Evolutionary conservation across 2,888 invertebrate genomes (phyloP), one percentile per base, ranked within the genome.

Genomic region (Crematogaster levior): DNA sequence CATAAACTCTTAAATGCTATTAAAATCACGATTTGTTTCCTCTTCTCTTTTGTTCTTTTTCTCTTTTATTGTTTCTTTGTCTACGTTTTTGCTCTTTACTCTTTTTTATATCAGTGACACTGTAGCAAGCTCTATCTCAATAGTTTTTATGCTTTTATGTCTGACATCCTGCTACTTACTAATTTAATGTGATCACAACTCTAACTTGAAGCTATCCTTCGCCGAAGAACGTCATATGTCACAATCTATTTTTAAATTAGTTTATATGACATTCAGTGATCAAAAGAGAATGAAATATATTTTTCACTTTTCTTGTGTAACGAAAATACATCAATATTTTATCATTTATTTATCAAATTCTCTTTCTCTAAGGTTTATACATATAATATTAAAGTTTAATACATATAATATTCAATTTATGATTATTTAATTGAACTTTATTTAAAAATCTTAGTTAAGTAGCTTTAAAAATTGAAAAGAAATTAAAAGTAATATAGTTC

Each of bases 1-100:
- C 27, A 58, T 63, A 82, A 80, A 81, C 7, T 79, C 15, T 74
- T 70, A 46, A 79, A 61, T 79, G 27, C 58, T 27, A 24, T 81
- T 81, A 56, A 84, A 74, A 40, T 60, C 37, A 21, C 40, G 37
- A 73, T 73, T 80, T 72, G 48, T 80, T 40, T 48, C 21, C 34
- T n/a, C 12, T 61, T 74, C 7, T 21, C 24, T 27, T 27, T 43
- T 2, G 5, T 18, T 15, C 18, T 24, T 5, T 53, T 21, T 53
- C 18, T 27, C 27, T 72, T 34, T 53, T 6, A n/a, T n/a, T 63
- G 4, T 51, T 40, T 34, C 34, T 18, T 34, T 18, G 40, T 58
- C 5, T 24, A n/a, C 5, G 1, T 48, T 40, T 66, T 60, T 34
- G 34, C 12, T 12, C 18, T 66, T 58, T 58, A 46, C 63, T 27